phyloP scores from a whole-genome alignment of 2,113 vertebrate genomes.

The Ranitomeya variabilis region DNA sequence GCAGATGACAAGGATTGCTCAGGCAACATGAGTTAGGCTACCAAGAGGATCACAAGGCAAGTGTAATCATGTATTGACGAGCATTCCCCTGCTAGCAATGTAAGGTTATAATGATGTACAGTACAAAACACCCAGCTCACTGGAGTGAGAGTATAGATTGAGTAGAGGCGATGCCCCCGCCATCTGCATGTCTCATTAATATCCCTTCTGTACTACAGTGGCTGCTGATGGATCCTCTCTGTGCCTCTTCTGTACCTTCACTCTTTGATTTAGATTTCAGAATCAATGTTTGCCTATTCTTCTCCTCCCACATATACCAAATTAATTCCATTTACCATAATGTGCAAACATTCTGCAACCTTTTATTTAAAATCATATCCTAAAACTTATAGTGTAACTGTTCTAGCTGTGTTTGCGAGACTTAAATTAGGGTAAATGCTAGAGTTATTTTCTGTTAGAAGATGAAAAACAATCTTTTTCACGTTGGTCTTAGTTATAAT shows the following conservation, averaged over 20 bases:
- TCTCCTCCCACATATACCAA: background rate
- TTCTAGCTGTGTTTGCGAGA: background rate
- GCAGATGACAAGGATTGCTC: background rate
- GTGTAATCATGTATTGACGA: background rate
- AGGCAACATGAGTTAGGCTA: background rate
- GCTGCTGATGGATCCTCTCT: background rate
- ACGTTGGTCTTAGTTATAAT: background rate
- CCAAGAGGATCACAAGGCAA: background rate
- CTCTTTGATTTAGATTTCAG: background rate
- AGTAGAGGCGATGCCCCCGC: background rate
- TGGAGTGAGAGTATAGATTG: background rate
- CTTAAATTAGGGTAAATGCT: background rate
- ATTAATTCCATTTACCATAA: background rate
- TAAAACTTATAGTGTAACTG: background rate
- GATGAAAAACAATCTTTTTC: background rate
- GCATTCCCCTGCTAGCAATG: background rate
- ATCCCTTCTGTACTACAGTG: background rate
- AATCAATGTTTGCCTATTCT: conserved; percentile 24
- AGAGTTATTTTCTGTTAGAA: background rate
- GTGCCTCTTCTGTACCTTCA: background rate
- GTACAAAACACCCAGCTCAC: background rate
- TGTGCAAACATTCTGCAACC: background rate
- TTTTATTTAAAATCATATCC: background rate
- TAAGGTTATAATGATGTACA: background rate
- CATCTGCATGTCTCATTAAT: background rate